These are phyloP conservation scores for Ceryle rudis DNA, from an alignment of 2,797 vertebrate species.

Conservation along the genomic window DNA sequence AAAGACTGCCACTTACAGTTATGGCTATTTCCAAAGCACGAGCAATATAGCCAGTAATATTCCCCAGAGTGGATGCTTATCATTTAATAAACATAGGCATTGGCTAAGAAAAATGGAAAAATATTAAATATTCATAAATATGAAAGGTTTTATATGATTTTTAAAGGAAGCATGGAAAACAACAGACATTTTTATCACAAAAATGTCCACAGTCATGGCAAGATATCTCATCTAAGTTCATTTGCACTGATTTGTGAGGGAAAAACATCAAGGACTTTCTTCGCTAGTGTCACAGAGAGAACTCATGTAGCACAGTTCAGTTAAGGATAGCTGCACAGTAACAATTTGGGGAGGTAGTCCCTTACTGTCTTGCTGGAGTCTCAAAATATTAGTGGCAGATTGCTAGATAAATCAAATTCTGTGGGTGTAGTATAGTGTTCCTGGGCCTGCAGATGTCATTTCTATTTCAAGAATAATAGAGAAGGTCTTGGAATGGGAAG, in stretches of 20 bases:
- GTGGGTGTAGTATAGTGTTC: not conserved
- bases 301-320: not conserved
- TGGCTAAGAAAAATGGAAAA: constrained; percentile 1
- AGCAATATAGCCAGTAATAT: not conserved
- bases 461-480: constrained; percentile 40
- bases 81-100: not conserved
- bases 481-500: not conserved
- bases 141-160: not conserved
- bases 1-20: not conserved
- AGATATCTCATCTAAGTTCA: not conserved
- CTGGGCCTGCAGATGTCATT: not conserved
- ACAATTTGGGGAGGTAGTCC: not conserved
- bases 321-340: not conserved
- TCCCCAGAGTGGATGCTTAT: not conserved
- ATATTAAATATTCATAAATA: constrained; percentile 42
- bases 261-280: not conserved
- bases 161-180: not conserved
- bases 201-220: not conserved
- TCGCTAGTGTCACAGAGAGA: not conserved
- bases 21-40: not conserved
- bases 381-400: not conserved
- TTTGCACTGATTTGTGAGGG: not conserved
- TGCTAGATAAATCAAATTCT: not conserved
- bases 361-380: not conserved
- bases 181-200: not conserved